phyloP scores from a whole-genome alignment of 2,888 invertebrate genomes.

The Eugnorisma glareosa region DNA sequence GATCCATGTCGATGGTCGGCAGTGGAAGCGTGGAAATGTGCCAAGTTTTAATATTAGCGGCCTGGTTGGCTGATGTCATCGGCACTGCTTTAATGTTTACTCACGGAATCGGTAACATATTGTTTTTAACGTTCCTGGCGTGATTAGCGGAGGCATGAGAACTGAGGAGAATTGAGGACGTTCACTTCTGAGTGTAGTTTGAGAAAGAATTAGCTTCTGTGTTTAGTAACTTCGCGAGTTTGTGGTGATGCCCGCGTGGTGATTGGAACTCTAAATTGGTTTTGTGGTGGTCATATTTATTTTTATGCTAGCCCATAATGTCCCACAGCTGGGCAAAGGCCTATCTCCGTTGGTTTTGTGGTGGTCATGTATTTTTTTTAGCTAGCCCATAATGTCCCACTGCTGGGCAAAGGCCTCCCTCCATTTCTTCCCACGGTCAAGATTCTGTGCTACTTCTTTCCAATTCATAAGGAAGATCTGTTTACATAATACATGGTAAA shows the following conservation, averaged over 20 bases:
- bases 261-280: background rate
- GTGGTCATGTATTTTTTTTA: too few relatives aligned
- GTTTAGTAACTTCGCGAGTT: constrained; percentile 7
- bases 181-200: constrained; percentile 11
- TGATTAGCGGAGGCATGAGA: constrained; percentile 48
- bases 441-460: too few relatives aligned
- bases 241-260: background rate
- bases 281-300: too few relatives aligned
- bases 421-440: too few relatives aligned
- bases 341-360: too few relatives aligned
- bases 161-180: constrained; percentile 28
- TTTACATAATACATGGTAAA: too few relatives aligned
- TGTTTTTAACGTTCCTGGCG: constrained; percentile 63
- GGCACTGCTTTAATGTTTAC: constrained; percentile 79
- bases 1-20: constrained; percentile 75
- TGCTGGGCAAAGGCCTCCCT: too few relatives aligned
- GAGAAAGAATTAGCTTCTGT: background rate
- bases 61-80: constrained; percentile 84
- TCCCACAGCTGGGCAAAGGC: too few relatives aligned
- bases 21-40: constrained; percentile 75
- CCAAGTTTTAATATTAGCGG: constrained; percentile 89
- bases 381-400: too few relatives aligned
- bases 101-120: constrained; percentile 66
- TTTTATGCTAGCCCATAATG: too few relatives aligned
- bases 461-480: too few relatives aligned